phyloP scores from a whole-genome alignment of 1,140 invertebrate genomes.

The Listronotus oregonensis region DNA sequence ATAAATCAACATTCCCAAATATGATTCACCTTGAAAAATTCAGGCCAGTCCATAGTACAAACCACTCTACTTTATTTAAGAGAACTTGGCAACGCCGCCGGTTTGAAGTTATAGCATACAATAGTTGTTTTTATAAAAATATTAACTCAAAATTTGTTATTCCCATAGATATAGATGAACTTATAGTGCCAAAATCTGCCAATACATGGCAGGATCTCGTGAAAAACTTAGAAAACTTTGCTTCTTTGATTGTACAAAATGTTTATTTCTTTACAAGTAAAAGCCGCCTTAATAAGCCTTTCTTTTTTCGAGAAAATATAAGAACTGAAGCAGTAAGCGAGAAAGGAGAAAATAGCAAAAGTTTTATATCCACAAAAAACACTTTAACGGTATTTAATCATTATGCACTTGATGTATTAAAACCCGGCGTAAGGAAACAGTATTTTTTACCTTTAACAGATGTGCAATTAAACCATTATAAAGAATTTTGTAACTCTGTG shows the following conservation, averaged over 20 bases:
- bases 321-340: conserved; percentile 59
- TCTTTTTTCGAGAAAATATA: conserved; percentile 43
- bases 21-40: conserved; percentile 14
- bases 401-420: conserved; percentile 67
- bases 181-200: conserved; percentile 66
- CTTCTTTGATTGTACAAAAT: conserved; percentile 69
- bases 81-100: conserved; percentile 69
- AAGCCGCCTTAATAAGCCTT: conserved; percentile 48
- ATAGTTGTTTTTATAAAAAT: conserved; percentile 76
- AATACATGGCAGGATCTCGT: conserved; percentile 63
- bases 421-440: conserved; percentile 61
- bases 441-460: conserved; percentile 56
- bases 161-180: conserved; percentile 74
- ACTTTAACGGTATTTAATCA: conserved; percentile 76
- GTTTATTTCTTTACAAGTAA: conserved; percentile 61
- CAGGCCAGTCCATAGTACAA: not conserved
- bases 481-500: conserved; percentile 45
- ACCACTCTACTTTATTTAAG: conserved; percentile 13
- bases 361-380: conserved; percentile 68
- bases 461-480: conserved; percentile 68
- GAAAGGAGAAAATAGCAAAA: conserved; percentile 71
- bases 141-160: conserved; percentile 66
- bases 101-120: conserved; percentile 74
- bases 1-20: conserved; percentile 7
- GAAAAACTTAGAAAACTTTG: conserved; percentile 56